Conservation (phyloP, 2,113 vertebrate genomes). For the Varanus komodoensis region DNA sequence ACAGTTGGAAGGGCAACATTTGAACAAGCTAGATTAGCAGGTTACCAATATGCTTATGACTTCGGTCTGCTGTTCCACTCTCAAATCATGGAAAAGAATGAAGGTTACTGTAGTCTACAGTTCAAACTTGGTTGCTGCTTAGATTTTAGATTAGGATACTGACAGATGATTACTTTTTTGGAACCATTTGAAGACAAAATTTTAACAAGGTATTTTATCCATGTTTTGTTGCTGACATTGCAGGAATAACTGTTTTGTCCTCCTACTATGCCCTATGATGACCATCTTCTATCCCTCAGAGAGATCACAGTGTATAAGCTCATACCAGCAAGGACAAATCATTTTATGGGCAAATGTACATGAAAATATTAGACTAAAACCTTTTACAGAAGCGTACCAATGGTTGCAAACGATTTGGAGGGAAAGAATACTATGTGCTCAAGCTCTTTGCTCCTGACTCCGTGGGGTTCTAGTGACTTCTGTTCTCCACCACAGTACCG, state of each 20-base stretch:
- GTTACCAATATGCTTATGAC: neutral
- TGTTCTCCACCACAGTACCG: neutral
- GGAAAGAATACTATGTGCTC: neutral
- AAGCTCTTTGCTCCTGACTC: neutral
- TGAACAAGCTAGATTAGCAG: neutral
- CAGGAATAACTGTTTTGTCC: neutral
- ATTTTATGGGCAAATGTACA: neutral
- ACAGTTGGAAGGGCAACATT: neutral
- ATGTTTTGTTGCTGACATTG: no score
- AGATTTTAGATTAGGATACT: neutral
- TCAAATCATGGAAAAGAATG: neutral
- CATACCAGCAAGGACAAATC: neutral
- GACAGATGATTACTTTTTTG: neutral
- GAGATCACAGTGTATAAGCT: neutral
- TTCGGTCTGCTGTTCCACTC: neutral
- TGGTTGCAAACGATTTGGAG: neutral
- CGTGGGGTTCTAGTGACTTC: neutral
- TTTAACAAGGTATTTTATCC: conserved; percentile 1
- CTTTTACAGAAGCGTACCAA: neutral
- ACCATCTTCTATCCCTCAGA: neutral
- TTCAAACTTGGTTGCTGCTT: neutral
- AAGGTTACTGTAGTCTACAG: neutral
- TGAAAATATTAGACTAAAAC: neutral
- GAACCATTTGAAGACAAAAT: neutral
- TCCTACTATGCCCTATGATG: neutral